Base-by-base conservation (phyloP, 2,113 vertebrate genomes). In the Antidorcas marsupialis region DNA sequence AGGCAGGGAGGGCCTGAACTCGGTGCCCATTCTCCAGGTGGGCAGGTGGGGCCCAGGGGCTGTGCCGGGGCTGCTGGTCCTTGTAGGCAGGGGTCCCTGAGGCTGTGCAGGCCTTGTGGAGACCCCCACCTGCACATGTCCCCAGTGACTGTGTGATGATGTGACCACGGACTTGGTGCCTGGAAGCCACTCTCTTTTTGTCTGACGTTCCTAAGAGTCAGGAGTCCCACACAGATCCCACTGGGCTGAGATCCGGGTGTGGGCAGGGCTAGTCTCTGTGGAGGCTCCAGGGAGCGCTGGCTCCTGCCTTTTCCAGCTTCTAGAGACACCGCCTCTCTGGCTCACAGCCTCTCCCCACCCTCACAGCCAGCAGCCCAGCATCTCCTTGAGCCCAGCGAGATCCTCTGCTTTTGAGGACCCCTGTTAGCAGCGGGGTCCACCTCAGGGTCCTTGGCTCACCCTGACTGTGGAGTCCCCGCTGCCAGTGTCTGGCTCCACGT, bases 311-410 rank as follows among this genome's bases (percentile, higher is more conserved):
- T n/a, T 23, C 27, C 53, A 25, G 74, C 36, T 60, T 87, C 74
- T 19, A 13, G 74, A 52, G 45, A 45, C 0, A 0, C 23, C 3
- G 0, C 17, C 0, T 30, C n/a, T n/a, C 12, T 0, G 8, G 74
- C 82, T 59, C 1, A 0, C 0, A 12, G 86, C 39, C 59, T 43
- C 23, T 19, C 12, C 33, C 60, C 28, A 4, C 43, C 3, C 0
- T 12, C 82, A 50, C 8, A 74, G 33, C 87, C 62, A 4, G 52
- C 39, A 1, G 50, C 0, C 0, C n/a, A 6, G 15, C 27, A 11
- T 15, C 27, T 30, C 30, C 71, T 52, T 13, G 47, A 23, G 59
- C 83, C 1, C 89, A 43, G 50, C 33, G 0, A 33, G 74, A 28
- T 2, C 33, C 39, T 17, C 14, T 39, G 50, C 39, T 57, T 47